phyloP scores from a whole-genome alignment of 2,797 vertebrate genomes.

The Emys orbicularis region DNA sequence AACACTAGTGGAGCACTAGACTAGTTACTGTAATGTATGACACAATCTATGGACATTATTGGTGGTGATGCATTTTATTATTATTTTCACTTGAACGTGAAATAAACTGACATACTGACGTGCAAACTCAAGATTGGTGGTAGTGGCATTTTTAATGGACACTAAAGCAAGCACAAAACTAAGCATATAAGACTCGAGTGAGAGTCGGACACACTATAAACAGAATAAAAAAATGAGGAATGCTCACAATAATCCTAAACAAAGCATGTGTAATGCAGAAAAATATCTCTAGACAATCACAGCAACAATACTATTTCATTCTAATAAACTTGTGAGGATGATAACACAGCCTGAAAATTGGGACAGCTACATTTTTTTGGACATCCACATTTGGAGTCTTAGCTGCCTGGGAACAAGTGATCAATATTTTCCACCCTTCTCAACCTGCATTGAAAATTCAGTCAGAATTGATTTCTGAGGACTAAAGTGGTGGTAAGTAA shows the following conservation, averaged over 20 bases:
- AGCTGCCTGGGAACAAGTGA: background rate
- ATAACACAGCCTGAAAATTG: background rate
- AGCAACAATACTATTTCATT: background rate
- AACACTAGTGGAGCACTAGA: background rate
- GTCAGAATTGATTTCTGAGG: background rate
- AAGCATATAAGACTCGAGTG: background rate
- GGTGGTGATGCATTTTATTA: conserved; percentile 37
- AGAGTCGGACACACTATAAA: background rate
- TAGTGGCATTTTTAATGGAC: background rate
- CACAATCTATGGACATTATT: conserved; percentile 30
- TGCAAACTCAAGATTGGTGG: background rate
- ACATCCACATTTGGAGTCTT: background rate
- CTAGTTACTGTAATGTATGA: background rate
- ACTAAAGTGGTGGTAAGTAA: background rate
- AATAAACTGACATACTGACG: conserved; percentile 42
- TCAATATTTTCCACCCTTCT: background rate
- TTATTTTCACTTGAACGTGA: conserved; percentile 38
- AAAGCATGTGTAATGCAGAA: background rate
- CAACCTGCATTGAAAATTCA: background rate
- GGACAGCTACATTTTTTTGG: background rate
- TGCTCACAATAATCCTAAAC: background rate
- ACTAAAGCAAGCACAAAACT: background rate
- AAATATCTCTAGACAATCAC: background rate
- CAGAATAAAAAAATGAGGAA: background rate
- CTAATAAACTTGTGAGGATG: background rate